Percentiles rank a stretch among this genome's conserved stretches.
These are phyloP conservation scores for Columbina picui DNA, from an alignment of 2,113 vertebrate species.

Conservation along the genomic window DNA sequence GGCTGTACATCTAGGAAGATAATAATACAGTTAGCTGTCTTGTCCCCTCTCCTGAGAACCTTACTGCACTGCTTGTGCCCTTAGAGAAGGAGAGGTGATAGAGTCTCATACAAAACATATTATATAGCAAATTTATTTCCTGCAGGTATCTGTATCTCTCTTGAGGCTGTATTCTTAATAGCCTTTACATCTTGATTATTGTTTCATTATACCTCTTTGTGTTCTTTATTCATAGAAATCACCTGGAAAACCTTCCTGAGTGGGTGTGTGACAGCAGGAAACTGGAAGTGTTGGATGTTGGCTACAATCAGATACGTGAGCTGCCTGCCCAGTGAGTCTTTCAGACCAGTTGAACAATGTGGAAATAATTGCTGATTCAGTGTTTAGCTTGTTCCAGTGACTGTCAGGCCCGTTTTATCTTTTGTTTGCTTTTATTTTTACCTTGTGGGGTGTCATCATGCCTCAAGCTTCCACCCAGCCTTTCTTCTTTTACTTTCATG, in stretches of 20 bases:
- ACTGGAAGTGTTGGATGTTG: slow-evolving; percentile 92
- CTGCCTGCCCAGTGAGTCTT: slow-evolving; percentile 89
- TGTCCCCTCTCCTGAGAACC: neutral
- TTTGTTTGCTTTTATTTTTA: slow-evolving; percentile 48
- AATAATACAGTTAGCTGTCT: neutral
- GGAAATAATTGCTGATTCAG: slow-evolving; percentile 44
- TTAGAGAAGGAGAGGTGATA: neutral
- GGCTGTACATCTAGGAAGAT: neutral
- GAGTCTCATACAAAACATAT: neutral
- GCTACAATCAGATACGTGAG: slow-evolving; percentile 90
- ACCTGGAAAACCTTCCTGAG: slow-evolving; percentile 88
- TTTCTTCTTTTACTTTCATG: slow-evolving; percentile 49
- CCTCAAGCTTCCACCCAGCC: neutral
- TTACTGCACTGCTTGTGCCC: neutral
- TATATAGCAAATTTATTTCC: neutral
- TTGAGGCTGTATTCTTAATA: neutral
- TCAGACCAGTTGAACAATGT: neutral
- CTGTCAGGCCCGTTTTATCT: slow-evolving; percentile 16
- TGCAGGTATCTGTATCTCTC: neutral
- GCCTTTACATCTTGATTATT: neutral
- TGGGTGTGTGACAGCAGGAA: slow-evolving; percentile 94
- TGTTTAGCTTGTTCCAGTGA: slow-evolving; percentile 45
- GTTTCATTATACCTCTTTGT: neutral
- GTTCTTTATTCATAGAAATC: slow-evolving; percentile 81
- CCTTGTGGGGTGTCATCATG: neutral